phyloP scores from a whole-genome alignment of 1,140 invertebrate species.

The Brachionus plicatilis region DNA sequence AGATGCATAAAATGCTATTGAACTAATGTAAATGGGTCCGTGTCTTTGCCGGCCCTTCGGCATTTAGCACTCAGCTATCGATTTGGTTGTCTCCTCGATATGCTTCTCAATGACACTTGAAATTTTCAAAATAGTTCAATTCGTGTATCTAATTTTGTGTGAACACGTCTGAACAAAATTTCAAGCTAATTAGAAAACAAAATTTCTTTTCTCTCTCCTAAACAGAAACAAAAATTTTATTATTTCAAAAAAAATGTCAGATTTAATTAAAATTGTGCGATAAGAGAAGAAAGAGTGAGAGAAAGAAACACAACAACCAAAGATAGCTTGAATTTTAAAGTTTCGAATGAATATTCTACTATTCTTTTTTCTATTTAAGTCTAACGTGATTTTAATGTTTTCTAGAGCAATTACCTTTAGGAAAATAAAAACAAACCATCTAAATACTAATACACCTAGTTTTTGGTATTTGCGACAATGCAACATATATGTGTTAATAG shows the following conservation, averaged over 20 bases:
- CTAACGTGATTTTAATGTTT: not conserved
- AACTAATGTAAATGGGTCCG: not conserved
- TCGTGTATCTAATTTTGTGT: not conserved
- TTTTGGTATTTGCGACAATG: conserved; percentile 2
- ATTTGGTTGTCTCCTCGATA: not conserved
- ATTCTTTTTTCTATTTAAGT: not conserved
- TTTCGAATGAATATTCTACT: not conserved
- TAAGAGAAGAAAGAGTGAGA: not conserved
- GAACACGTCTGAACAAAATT: not conserved
- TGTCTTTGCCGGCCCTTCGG: not conserved
- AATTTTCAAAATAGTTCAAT: not conserved
- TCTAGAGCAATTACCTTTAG: not conserved
- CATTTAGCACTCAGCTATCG: not conserved
- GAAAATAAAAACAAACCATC: not conserved
- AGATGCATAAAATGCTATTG: not conserved
- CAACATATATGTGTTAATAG: conserved; percentile 8
- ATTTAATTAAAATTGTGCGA: not conserved
- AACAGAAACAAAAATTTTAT: not conserved
- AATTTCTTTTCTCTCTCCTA: not conserved
- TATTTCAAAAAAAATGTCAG: not conserved
- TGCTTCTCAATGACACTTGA: not conserved
- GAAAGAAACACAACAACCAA: not conserved
- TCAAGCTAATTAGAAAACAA: not conserved
- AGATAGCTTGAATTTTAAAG: not conserved
- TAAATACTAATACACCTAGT: conserved; percentile 7